Conservation (phyloP, 2,888 invertebrate species). For the Papilio protenor region DNA sequence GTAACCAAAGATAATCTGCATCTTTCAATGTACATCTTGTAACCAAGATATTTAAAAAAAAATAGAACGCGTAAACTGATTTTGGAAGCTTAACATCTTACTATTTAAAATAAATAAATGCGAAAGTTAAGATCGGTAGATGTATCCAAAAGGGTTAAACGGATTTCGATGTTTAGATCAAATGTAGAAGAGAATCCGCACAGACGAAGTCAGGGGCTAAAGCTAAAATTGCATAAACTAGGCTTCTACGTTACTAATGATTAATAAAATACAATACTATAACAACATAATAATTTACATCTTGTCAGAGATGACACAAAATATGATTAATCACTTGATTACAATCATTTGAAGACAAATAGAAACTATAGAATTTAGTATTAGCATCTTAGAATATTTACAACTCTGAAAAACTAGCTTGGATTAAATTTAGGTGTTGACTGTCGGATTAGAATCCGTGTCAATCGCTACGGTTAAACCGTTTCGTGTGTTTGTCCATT, state of each 20-base stretch:
- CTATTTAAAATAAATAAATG: too few species aligned
- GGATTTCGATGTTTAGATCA: too few species aligned
- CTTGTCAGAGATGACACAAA: constrained; percentile 3
- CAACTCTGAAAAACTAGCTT: not conserved
- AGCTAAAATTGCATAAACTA: not conserved
- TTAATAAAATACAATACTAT: constrained; percentile 4
- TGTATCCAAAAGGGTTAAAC: too few species aligned
- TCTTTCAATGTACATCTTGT: too few species aligned
- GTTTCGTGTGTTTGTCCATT: not conserved
- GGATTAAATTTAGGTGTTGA: not conserved
- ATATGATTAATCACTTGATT: constrained; percentile 17
- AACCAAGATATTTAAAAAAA: not conserved
- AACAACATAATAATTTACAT: not conserved
- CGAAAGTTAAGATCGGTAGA: too few species aligned
- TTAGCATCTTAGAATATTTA: not conserved
- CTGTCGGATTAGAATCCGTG: not conserved
- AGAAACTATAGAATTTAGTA: not conserved
- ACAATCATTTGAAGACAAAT: not conserved
- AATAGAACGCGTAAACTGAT: not conserved
- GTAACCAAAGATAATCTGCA: not conserved
- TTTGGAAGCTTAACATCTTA: too few species aligned
- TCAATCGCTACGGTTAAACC: not conserved
- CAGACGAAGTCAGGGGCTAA: too few species aligned
- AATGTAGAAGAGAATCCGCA: too few species aligned
- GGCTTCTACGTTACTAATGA: not conserved